phyloP scores from a whole-genome alignment of 2,888 invertebrate species.

The Nipponacmea schrenckii region DNA sequence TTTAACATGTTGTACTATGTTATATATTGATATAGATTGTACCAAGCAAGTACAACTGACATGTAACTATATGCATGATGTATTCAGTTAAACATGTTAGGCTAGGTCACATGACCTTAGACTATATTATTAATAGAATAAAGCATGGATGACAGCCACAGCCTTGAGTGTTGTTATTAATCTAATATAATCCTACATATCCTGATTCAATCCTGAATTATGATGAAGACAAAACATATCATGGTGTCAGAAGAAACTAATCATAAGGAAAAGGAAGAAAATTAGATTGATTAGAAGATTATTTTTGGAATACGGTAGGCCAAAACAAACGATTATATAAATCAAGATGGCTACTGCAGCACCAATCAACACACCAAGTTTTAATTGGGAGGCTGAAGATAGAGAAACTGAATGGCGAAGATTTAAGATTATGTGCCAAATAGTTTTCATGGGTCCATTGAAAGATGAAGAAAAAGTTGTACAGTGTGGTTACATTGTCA shows the following conservation, averaged over 20 bases:
- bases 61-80: no score
- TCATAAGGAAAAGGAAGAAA: neutral
- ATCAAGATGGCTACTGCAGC: neutral
- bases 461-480: neutral
- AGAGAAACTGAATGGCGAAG: slow-evolving; percentile 2
- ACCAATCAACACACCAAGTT: neutral
- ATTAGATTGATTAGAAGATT: neutral
- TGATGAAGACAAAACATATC: neutral
- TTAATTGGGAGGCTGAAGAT: neutral
- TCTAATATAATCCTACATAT: no score
- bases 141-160: no score
- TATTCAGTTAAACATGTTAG: no score
- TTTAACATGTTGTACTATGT: no score
- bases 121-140: no score
- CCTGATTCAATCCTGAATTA: no score
- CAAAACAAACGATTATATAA: neutral
- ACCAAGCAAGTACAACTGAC: no score
- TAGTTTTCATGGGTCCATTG: neutral
- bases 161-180: no score
- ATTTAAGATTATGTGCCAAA: neutral
- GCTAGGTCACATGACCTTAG: no score
- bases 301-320: neutral
- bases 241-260: slow-evolving; percentile 3
- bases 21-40: no score
- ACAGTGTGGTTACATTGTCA: neutral